These are phyloP conservation scores for Falco berigora DNA, from an alignment of 2,797 vertebrate genomes.

Conservation along the genomic window DNA sequence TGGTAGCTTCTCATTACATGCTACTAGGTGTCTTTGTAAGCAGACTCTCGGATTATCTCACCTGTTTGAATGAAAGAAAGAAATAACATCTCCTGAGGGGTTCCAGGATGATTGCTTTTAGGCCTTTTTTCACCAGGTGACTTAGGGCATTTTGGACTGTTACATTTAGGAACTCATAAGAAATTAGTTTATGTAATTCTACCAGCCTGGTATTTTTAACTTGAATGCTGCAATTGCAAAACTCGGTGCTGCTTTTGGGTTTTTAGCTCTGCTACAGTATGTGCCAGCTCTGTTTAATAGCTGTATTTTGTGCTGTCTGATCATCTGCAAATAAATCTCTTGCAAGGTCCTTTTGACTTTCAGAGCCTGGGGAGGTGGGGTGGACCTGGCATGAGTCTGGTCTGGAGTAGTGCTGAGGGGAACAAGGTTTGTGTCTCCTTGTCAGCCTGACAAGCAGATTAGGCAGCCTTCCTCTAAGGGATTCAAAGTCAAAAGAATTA, in stretches of 20 bases:
- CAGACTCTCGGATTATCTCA: not conserved
- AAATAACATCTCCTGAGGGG: not conserved
- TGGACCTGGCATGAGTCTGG: not conserved
- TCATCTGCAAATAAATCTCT: not conserved
- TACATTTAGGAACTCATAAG: not conserved
- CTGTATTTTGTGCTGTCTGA: not conserved
- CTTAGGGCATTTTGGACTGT: not conserved
- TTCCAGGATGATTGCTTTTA: not conserved
- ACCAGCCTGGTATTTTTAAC: conserved; percentile 4
- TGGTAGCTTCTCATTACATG: not conserved
- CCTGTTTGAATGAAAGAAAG: not conserved
- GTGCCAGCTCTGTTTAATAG: not conserved
- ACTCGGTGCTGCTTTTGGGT: not conserved
- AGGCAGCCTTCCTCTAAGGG: not conserved
- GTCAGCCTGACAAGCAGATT: not conserved
- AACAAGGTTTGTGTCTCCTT: not conserved
- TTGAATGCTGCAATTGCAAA: not conserved
- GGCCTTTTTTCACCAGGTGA: not conserved
- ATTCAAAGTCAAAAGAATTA: not conserved
- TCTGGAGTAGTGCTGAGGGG: not conserved
- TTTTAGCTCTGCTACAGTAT: not conserved
- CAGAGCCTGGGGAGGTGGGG: not conserved
- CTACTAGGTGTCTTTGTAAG: not conserved
- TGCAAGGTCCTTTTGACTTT: not conserved
- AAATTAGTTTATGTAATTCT: not conserved